Percentiles rank a stretch among this genome's conserved stretches.
Conservation (phyloP, 2,888 invertebrate genomes). For the Ornithoptera alexandrae region DNA sequence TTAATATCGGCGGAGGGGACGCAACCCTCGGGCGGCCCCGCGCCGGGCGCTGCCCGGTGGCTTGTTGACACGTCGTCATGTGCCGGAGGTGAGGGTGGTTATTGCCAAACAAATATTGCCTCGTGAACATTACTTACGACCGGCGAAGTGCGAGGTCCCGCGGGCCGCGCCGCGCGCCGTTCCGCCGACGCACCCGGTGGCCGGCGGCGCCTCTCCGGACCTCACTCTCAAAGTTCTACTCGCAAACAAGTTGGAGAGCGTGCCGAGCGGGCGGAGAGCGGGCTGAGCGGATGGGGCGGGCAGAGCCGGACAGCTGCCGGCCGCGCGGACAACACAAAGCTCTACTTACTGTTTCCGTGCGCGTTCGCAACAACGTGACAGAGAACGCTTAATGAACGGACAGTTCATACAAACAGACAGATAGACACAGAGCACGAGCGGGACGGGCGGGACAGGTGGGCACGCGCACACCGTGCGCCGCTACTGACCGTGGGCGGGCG, state of each 20-base stretch:
- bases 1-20: slow-evolving; percentile 54
- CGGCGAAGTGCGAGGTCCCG: background rate
- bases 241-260: background rate
- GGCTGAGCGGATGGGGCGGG: too few species aligned
- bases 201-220: background rate
- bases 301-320: too few species aligned
- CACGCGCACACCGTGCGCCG: slow-evolving; percentile 40
- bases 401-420: slow-evolving; percentile 5
- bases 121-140: slow-evolving; percentile 2
- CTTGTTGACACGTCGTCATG: slow-evolving; percentile 39
- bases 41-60: slow-evolving; percentile 22
- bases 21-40: slow-evolving; percentile 35
- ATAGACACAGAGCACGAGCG: too few species aligned
- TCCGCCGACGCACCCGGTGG: background rate
- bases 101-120: slow-evolving; percentile 4
- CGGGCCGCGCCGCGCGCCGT: background rate
- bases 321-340: slow-evolving; percentile 12
- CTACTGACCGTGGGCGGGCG: slow-evolving; percentile 43
- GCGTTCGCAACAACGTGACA: background rate
- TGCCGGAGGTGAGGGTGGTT: slow-evolving; percentile 31
- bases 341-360: slow-evolving; percentile 34
- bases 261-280: too few species aligned
- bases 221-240: background rate
- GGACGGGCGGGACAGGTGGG: slow-evolving; percentile 27
- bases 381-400: slow-evolving; percentile 4